Base-by-base conservation (phyloP, 2,888 invertebrate species). In the Seira ritae region DNA sequence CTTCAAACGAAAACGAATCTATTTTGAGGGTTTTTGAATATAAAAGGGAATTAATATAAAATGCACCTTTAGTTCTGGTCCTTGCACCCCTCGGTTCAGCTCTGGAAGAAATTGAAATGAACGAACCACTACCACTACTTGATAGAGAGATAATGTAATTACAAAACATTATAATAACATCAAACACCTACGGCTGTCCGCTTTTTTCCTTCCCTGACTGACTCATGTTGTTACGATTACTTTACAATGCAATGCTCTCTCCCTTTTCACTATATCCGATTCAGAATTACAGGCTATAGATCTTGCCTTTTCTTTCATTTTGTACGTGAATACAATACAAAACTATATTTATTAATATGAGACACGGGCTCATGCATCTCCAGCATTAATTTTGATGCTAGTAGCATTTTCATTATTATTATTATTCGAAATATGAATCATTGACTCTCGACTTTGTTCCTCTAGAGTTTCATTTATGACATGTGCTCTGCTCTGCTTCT, bases 81-180 rank as follows among this genome's bases (percentile, higher is more conserved):
- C 31, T 31, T 8, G 8, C 31, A 31, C 31, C 31, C 31, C 8
- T 31, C 31, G 8, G 3, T 31, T 50, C 50, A 50, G 12, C 50
- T 50, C 50, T 50, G 6, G 12, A 42, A 42, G 42, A n/a, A 60
- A 60, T 15, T 15, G 17, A 8, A 70, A 46, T 22, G 15, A 10
- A 50, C 2, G 50, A 20, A 74, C 42, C 69, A 77, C n/a, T n/a
- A n/a, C n/a, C n/a, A n/a, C n/a, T n/a, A n/a, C n/a, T 17, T 77
- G 77, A 77, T 77, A 70, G 77, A 77, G 77, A 37, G 77, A 77
- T 77, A 77, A 69, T 31, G 50, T 69, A 76, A 67, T 76, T 69
- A 60, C 69, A 69, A 37, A 77, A 62, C 77, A 62, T 77, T 17
- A n/a, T 62, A 62, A 20, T 62, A 62, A 62, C 62, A 70, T 42